Evolutionary conservation across 1,140 invertebrate genomes (phyloP).

Genomic region (Protaetia brevitarsis): DNA sequence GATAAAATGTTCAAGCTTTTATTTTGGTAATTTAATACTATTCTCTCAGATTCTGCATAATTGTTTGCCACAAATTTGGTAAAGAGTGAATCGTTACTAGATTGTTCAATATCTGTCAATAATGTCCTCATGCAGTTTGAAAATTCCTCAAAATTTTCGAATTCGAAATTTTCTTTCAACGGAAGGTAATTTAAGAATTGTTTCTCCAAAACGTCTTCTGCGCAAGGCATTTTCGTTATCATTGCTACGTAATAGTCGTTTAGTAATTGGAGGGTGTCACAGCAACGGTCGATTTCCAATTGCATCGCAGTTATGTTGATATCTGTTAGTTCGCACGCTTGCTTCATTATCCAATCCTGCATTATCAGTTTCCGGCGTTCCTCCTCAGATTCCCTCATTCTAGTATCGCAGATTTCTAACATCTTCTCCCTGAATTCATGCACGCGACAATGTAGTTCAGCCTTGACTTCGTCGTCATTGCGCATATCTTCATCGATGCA

Average conservation of each 20-base stretch:
- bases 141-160: background rate
- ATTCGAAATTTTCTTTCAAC: conserved; percentile 9
- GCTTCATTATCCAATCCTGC: conserved; percentile 53
- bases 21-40: background rate
- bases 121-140: background rate
- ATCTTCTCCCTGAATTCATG: conserved; percentile 47
- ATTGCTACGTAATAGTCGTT: conserved; percentile 57
- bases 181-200: background rate
- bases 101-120: background rate
- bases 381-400: conserved; percentile 52
- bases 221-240: conserved; percentile 41
- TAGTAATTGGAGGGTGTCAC: conserved; percentile 52
- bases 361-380: conserved; percentile 51
- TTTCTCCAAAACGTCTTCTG: conserved; percentile 3
- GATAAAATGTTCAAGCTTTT: background rate
- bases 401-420: conserved; percentile 54
- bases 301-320: conserved; percentile 55
- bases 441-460: conserved; percentile 49
- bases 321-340: conserved; percentile 53
- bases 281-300: conserved; percentile 56
- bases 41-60: background rate
- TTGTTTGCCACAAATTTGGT: background rate
- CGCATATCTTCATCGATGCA: conserved; percentile 55
- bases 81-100: background rate
- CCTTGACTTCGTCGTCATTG: conserved; percentile 50